Percentiles rank a stretch among this genome's conserved stretches.
Evolutionary conservation across 2,113 vertebrate species (phyloP).

Genomic region (Macrotis lagotis): DNA sequence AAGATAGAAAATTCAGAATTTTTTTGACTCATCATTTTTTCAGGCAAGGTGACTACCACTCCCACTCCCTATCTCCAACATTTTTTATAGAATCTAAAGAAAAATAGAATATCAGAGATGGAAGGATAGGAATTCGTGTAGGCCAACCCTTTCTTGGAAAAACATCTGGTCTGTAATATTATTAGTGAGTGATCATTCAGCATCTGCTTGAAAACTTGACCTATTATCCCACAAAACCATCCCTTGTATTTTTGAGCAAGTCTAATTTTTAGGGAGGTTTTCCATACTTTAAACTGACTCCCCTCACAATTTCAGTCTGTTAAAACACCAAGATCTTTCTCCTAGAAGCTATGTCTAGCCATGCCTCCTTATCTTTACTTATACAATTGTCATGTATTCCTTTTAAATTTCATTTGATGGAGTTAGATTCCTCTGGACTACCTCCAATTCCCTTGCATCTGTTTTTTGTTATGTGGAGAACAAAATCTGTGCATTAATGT

Average conservation of each 20-base stretch:
- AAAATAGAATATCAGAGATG: background rate
- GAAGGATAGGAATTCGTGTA: background rate
- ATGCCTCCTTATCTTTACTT: background rate
- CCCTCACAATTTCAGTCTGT: background rate
- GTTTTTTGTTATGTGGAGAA: conserved; percentile 24
- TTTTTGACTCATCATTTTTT: background rate
- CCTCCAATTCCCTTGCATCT: background rate
- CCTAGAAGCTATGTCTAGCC: background rate
- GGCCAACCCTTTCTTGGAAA: background rate
- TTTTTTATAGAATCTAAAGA: background rate
- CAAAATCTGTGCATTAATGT: background rate
- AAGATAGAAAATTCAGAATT: background rate
- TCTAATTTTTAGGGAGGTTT: background rate
- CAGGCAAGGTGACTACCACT: background rate
- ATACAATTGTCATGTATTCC: background rate
- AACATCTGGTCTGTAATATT: background rate
- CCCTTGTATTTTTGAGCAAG: background rate
- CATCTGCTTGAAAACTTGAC: background rate
- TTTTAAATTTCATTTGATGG: background rate
- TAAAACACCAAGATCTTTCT: background rate
- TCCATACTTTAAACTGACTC: background rate
- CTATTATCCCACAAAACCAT: background rate
- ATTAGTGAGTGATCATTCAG: background rate
- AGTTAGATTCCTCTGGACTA: background rate
- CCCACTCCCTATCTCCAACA: background rate